Base-by-base conservation (phyloP, 2,888 invertebrate genomes). In the Lasioglossum leucozonium region DNA sequence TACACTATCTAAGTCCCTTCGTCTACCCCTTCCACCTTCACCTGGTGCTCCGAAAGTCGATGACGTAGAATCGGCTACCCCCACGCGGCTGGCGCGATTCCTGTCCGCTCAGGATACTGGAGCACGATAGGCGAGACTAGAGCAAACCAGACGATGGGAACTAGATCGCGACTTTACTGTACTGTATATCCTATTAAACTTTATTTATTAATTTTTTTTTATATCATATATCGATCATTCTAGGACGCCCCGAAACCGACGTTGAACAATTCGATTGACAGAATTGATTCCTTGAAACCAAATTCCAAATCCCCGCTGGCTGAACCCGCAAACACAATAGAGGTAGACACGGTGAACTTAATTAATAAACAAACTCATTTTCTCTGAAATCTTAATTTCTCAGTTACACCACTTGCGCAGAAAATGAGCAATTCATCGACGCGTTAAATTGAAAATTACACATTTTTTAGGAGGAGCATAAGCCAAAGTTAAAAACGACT, bases 381-480 rank as follows among this genome's bases (percentile, higher is more conserved):
- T 51, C 22, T 22, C 51, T 8, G 2, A 8, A 51, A 22, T 8
- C 22, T 0, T 2, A 51, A 8, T 51, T 51, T 51, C 22, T 51
- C 18, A 51, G 2, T 51, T 22, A 2, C 22, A 2, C 8, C 3
- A 22, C 22, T 51, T 22, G 2, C 47, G 18, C 47, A 18, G 47
- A 18, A 47, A 47, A 47, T 5, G 18, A 18, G 5, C 4, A 11
- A 55, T 55, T 26, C 11, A 1, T n/a, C 26, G 55, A 26, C 55
- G 55, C 55, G 26, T n/a, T 55, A 42, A 37, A 44, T 4, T 18
- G 51, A 77, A 44, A 26, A 78, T 22, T 71, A 30, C 51, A 67
- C 55, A 40, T 71, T 26, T 86, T 86, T 67, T 86, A 92, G 91
- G 91, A 87, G 37, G 79, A 87, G 55, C 47, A 78, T 62, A 84